Conservation (phyloP, 2,888 invertebrate species). For the Stenoptilia bipunctidactyla region DNA sequence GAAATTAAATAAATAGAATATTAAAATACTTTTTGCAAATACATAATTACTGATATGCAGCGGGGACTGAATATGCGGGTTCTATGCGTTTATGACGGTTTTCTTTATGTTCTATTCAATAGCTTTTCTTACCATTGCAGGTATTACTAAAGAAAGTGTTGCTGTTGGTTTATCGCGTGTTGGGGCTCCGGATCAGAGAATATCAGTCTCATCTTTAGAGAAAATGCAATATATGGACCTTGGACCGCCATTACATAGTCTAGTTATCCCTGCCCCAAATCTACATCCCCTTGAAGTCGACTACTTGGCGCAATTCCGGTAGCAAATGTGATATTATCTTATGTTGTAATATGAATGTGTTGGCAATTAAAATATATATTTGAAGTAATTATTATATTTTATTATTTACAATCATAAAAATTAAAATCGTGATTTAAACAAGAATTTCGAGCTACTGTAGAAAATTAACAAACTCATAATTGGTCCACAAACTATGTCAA, state of each 20-base stretch:
- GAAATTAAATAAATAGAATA: too few species aligned
- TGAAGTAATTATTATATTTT: slow-evolving; percentile 51
- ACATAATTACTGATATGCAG: too few species aligned
- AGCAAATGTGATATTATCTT: slow-evolving; percentile 15
- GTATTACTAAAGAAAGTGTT: slow-evolving; percentile 68
- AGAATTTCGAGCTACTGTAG: slow-evolving; percentile 44
- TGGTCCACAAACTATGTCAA: slow-evolving; percentile 68
- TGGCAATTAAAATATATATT: not conserved
- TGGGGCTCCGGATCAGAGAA: slow-evolving; percentile 86
- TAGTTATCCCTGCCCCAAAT: slow-evolving; percentile 86
- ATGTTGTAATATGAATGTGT: not conserved
- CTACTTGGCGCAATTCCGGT: slow-evolving; percentile 80
- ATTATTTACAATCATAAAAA: slow-evolving; percentile 64
- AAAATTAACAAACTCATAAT: slow-evolving; percentile 58
- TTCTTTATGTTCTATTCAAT: too few species aligned
- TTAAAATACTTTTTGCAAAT: too few species aligned
- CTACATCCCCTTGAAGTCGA: slow-evolving; percentile 94
- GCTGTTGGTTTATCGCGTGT: slow-evolving; percentile 93
- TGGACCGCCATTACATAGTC: slow-evolving; percentile 93
- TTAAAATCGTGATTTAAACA: slow-evolving; percentile 59
- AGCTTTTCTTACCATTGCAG: slow-evolving; percentile 21
- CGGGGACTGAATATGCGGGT: too few species aligned
- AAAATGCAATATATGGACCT: slow-evolving; percentile 81
- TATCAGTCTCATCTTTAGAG: slow-evolving; percentile 79
- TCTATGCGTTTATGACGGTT: too few species aligned